Percentiles rank a stretch among this genome's conserved stretches.
Evolutionary conservation across 2,113 vertebrate genomes (phyloP).

Genomic region (Eclectus roratus): DNA sequence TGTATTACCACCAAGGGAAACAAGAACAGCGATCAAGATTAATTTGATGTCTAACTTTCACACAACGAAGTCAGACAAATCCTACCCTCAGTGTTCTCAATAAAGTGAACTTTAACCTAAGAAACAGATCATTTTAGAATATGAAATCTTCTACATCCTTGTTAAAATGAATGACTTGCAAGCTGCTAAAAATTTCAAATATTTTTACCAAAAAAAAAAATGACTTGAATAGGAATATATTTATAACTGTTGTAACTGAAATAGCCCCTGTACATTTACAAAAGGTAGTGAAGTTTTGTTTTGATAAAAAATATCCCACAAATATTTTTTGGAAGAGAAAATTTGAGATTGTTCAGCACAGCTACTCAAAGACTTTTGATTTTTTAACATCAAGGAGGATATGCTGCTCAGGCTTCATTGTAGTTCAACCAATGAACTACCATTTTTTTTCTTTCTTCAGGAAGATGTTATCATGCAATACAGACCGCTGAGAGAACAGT

Average conservation of each 20-base stretch:
- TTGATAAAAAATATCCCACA: neutral
- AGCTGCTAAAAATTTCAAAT: neutral
- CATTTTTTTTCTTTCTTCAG: neutral
- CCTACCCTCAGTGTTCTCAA: neutral
- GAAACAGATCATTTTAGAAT: neutral
- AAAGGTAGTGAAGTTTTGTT: neutral
- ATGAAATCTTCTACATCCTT: neutral
- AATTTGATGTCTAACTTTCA: neutral
- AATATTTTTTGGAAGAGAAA: neutral
- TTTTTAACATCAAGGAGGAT: neutral
- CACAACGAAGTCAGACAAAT: neutral
- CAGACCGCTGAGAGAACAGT: neutral
- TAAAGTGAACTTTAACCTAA: neutral
- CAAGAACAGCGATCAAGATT: accelerated
- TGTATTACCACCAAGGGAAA: neutral
- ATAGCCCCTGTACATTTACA: neutral
- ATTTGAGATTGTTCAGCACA: neutral
- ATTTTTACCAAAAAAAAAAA: neutral
- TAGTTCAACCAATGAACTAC: neutral
- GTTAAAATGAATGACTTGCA: neutral
- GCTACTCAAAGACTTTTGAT: neutral
- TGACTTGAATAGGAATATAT: neutral
- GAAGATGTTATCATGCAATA: neutral
- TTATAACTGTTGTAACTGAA: neutral
- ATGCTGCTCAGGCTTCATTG: neutral